A percentile compares a stretch with the other conserved stretches of the same genome.
These are phyloP conservation scores for Gymnoscelis rufifasciata DNA, from an alignment of 2,888 invertebrate species.

Conservation along the genomic window DNA sequence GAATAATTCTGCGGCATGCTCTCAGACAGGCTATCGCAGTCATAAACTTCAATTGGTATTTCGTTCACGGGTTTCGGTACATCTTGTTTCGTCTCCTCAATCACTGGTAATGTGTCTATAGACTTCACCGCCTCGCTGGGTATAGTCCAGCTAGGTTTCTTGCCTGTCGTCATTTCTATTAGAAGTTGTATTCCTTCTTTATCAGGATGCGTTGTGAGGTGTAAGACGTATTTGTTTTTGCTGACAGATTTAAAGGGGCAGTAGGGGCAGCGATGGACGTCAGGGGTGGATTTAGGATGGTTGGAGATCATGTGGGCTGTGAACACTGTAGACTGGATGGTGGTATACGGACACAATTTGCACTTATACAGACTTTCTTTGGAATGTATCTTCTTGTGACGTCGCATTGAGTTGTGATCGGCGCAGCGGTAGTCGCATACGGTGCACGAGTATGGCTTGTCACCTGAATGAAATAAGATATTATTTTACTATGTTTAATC, in stretches of 20 bases:
- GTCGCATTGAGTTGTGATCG: constrained; percentile 89
- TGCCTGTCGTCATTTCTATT: constrained; percentile 55
- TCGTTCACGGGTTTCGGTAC: constrained; percentile 48
- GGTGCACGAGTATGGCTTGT: constrained; percentile 88
- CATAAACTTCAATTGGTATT: constrained; percentile 67
- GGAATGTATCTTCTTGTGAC: constrained; percentile 88
- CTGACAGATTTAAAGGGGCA: constrained; percentile 83
- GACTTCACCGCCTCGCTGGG: constrained; percentile 53
- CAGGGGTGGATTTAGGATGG: constrained; percentile 84
- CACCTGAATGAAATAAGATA: constrained; percentile 63
- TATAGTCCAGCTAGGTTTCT: constrained; percentile 68
- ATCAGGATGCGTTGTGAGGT: constrained; percentile 74
- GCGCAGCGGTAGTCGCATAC: constrained; percentile 85
- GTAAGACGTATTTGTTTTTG: constrained; percentile 79
- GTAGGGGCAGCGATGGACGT: constrained; percentile 80
- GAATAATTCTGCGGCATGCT: constrained; percentile 55
- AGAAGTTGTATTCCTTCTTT: constrained; percentile 62
- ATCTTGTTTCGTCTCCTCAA: constrained; percentile 42
- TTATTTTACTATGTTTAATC: no score
- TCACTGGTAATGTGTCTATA: constrained; percentile 32
- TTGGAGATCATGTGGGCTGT: constrained; percentile 88
- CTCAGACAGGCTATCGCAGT: constrained; percentile 66
- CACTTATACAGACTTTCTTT: constrained; percentile 88
- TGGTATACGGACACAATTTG: constrained; percentile 86
- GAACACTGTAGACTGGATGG: constrained; percentile 89